These are phyloP conservation scores for Acanthoscelides obtectus DNA, from an alignment of 2,888 invertebrate genomes.

Conservation along the genomic window DNA sequence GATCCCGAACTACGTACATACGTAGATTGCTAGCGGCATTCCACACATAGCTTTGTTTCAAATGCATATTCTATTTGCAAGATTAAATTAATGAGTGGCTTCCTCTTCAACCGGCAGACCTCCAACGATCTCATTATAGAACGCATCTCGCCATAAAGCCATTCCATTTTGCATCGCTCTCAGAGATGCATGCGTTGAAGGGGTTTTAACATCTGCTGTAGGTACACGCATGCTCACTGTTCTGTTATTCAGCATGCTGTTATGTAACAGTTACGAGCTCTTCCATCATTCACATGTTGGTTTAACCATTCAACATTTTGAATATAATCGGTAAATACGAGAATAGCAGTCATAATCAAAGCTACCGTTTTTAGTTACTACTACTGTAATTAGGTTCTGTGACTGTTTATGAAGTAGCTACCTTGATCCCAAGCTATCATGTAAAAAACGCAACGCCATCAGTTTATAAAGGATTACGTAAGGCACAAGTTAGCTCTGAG, in stretches of 20 bases:
- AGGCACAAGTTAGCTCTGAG: too few species aligned
- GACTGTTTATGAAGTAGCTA: too few species aligned
- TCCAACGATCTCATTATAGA: not conserved
- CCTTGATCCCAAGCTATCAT: too few species aligned
- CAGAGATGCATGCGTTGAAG: not conserved
- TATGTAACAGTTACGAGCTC: not conserved
- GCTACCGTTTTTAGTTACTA: too few species aligned
- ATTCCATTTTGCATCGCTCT: not conserved
- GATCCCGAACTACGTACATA: too few species aligned
- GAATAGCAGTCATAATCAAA: too few species aligned
- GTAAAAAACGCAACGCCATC: too few species aligned
- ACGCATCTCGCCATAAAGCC: not conserved
- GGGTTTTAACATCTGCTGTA: not conserved
- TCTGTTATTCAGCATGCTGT: not conserved
- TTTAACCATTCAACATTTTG: not conserved
- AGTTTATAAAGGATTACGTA: too few species aligned
- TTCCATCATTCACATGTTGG: not conserved
- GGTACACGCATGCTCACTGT: not conserved
- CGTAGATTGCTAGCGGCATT: not conserved
- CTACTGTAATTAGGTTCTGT: too few species aligned
- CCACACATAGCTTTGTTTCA: not conserved
- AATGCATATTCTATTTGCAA: not conserved
- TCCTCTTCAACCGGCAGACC: not conserved
- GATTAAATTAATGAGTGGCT: not conserved
- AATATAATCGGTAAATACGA: too few species aligned